These are phyloP conservation scores for Drosophila sucinea DNA, from an alignment of 1,140 invertebrate species.

Conservation along the genomic window DNA sequence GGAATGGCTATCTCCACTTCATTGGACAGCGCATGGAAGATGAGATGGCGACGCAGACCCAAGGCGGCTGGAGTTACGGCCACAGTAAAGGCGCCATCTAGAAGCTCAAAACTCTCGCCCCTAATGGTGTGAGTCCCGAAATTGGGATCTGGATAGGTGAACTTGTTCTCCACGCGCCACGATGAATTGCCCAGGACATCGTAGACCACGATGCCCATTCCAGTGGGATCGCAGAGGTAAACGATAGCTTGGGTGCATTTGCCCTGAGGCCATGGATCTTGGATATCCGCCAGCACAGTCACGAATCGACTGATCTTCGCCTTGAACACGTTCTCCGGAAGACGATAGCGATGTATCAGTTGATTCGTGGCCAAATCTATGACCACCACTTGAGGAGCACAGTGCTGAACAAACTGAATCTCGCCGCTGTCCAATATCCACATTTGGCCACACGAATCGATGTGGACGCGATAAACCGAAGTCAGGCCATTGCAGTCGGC, in stretches of 20 bases:
- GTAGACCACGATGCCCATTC: slow-evolving; percentile 88
- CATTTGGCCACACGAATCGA: slow-evolving; percentile 84
- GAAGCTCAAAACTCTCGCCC: slow-evolving; percentile 85
- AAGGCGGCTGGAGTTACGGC: slow-evolving; percentile 45
- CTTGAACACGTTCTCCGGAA: slow-evolving; percentile 83
- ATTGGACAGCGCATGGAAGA: slow-evolving; percentile 57
- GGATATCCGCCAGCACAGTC: slow-evolving; percentile 71
- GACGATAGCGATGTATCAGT: slow-evolving; percentile 84
- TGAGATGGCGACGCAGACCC: slow-evolving; percentile 41
- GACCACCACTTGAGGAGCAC: slow-evolving; percentile 86
- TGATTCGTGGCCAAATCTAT: slow-evolving; percentile 85
- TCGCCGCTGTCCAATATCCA: slow-evolving; percentile 88
- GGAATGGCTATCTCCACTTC: slow-evolving; percentile 70
- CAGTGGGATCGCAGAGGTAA: slow-evolving; percentile 89
- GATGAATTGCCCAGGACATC: slow-evolving; percentile 85
- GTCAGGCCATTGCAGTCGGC: slow-evolving; percentile 57
- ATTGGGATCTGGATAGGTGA: slow-evolving; percentile 88
- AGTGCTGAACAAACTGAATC: slow-evolving; percentile 83
- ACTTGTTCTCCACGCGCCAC: slow-evolving; percentile 88
- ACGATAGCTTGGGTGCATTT: slow-evolving; percentile 87
- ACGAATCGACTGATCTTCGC: slow-evolving; percentile 83
- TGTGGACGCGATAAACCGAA: slow-evolving; percentile 60
- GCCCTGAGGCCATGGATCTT: slow-evolving; percentile 53
- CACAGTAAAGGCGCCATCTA: slow-evolving; percentile 55
- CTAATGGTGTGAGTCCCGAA: slow-evolving; percentile 87